Conservation (phyloP, 2,113 vertebrate genomes). For the Caranx melampygus region DNA sequence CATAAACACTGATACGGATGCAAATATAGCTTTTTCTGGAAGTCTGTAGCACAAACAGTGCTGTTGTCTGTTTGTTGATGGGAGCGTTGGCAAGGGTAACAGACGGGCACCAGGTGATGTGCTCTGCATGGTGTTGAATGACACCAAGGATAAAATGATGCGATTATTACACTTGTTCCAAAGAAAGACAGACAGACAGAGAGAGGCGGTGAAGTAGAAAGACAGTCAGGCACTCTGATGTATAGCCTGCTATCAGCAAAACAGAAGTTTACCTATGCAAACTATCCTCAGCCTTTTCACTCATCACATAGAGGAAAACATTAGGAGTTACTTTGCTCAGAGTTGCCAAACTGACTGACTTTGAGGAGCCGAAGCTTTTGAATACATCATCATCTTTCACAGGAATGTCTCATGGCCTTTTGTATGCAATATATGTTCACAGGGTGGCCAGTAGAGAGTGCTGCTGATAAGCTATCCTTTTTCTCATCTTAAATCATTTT, state of each 20-base stretch:
- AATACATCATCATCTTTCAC: background rate
- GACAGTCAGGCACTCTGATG: background rate
- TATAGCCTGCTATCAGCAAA: conserved; percentile 12
- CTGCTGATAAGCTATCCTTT: conserved; percentile 38
- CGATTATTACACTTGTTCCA: background rate
- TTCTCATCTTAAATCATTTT: background rate
- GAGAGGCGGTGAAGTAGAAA: background rate
- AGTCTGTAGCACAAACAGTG: conserved; percentile 29
- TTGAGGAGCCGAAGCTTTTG: background rate
- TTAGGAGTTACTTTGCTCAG: background rate
- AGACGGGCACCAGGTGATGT: background rate
- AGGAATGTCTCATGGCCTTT: background rate
- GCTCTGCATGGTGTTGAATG: background rate
- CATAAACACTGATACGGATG: conserved; percentile 67
- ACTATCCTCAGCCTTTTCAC: background rate
- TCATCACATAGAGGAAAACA: background rate
- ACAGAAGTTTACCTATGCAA: conserved; percentile 28
- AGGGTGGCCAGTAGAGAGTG: conserved; percentile 60
- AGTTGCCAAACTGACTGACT: background rate
- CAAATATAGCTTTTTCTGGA: conserved; percentile 62
- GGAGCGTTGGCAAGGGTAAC: background rate
- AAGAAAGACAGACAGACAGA: background rate
- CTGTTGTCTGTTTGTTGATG: conserved; percentile 3
- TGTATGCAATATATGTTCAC: background rate
- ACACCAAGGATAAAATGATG: background rate